Evolutionary conservation across 2,888 invertebrate genomes (phyloP).

Genomic region (Bombylius major): DNA sequence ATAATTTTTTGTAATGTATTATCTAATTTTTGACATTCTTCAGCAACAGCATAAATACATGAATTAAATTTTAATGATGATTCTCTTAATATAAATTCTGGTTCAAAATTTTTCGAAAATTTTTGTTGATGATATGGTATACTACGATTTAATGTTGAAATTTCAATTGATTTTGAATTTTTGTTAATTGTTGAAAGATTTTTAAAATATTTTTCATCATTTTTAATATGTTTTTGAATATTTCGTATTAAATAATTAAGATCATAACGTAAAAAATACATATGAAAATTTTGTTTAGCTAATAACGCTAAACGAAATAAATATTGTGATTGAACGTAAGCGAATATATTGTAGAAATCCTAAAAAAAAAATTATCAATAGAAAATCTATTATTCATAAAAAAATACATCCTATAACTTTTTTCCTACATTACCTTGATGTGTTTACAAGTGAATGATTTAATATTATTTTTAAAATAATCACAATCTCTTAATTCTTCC

Average conservation of each 20-base stretch:
- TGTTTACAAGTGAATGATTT: slow-evolving; percentile 33
- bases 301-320: slow-evolving; percentile 29
- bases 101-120: slow-evolving; percentile 18
- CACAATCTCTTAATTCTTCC: slow-evolving; percentile 33
- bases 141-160: slow-evolving; percentile 18
- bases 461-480: slow-evolving; percentile 32
- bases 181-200: slow-evolving; percentile 26
- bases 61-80: slow-evolving; percentile 33
- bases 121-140: not conserved
- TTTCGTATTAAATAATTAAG: not conserved
- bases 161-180: slow-evolving; percentile 25
- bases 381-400: not conserved
- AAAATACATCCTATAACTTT: too few species aligned
- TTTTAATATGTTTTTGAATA: slow-evolving; percentile 23
- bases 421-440: slow-evolving; percentile 24
- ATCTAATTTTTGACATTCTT: slow-evolving; percentile 32
- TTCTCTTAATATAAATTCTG: slow-evolving; percentile 29
- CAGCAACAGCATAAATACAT: slow-evolving; percentile 33
- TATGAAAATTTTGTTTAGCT: not conserved
- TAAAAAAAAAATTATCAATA: slow-evolving; percentile 11
- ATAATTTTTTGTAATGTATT: slow-evolving; percentile 27
- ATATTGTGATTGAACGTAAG: slow-evolving; percentile 36
- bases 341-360: slow-evolving; percentile 37
- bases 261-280: slow-evolving; percentile 20
- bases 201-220: slow-evolving; percentile 31